Evolutionary conservation across 2,888 invertebrate genomes (phyloP), one percentile per base, ranked within the genome.

Genomic region (Ochropleura leucogaster): DNA sequence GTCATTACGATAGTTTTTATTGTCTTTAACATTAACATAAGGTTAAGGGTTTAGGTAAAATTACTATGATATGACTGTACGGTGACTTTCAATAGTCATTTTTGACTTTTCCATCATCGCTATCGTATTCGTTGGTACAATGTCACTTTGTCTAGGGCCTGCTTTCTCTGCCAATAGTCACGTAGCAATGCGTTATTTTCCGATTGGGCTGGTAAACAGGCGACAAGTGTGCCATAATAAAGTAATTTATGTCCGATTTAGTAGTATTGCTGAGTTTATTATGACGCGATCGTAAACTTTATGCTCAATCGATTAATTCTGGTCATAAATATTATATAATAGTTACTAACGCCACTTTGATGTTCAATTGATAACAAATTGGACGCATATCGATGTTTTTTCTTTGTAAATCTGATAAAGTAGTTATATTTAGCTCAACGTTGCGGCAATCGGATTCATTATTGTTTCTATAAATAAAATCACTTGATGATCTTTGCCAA

Each of bases 381-480:
- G 18, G 30, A 62, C 12, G 40, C 5, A 18, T 77, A 78, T 79
- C 79, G 30, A 57, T 71, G 40, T 70, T 40, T 79, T 65, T 70
- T 14, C 16, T 55, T 65, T 63, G 8, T 10, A n/a, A 60, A 82
- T 64, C 71, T 46, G 79, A 83, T 83, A 79, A 69, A 62, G 14
- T 49, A 12, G 30, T 14, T 82, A 83, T 83, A 57, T 67, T 57
- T 79, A 71, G 67, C 51, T 8, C n/a, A 30, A 14, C 14, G 57
- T 69, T 60, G 14, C 63, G 20, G 46, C 62, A 64, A 18, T 49
- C 0, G 20, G 18, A 64, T 77, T 59, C 18, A 44, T 59, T 67
- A 57, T 70, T 69, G 44, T 5, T 60, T 63, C 68, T 80, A 74
- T 69, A 83, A 83, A 80, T 80, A 80, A 64, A 79, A 47, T 68